A percentile compares a stretch with the other conserved stretches of the same genome.
Conservation (phyloP, 2,888 invertebrate genomes). For the Microctonus hyperodae region DNA sequence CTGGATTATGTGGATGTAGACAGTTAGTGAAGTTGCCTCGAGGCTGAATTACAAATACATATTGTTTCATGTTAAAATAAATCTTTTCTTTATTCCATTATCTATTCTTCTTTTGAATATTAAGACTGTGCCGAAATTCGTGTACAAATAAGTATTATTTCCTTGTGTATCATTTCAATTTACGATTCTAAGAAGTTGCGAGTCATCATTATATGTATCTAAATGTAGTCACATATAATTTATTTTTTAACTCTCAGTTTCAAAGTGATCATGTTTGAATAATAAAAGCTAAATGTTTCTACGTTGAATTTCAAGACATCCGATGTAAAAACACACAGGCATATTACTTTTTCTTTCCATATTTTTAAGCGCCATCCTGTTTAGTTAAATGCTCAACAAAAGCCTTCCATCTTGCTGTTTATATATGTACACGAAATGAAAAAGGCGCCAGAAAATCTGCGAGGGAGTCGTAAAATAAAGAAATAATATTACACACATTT, state of each 20-base stretch:
- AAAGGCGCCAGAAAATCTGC: neutral
- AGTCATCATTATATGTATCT: neutral
- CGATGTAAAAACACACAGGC: neutral
- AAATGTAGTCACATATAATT: neutral
- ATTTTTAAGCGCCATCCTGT: constrained; percentile 34
- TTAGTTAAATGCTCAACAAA: constrained; percentile 36
- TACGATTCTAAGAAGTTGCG: neutral
- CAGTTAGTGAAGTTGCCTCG: too few species aligned
- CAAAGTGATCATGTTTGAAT: neutral
- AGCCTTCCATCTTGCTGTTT: constrained; percentile 13
- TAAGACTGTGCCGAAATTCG: neutral
- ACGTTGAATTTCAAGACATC: neutral
- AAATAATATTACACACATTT: constrained; percentile 4
- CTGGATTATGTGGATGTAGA: constrained; percentile 22
- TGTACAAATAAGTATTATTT: constrained; percentile 1
- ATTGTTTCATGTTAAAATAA: constrained; percentile 36
- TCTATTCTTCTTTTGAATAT: neutral
- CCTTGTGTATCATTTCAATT: neutral
- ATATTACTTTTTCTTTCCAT: neutral
- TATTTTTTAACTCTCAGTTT: neutral
- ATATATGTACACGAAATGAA: constrained; percentile 1
- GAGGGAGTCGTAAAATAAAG: constrained; percentile 15
- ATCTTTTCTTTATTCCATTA: constrained; percentile 29
- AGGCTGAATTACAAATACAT: constrained; percentile 38
- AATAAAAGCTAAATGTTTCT: neutral